phyloP scores from a whole-genome alignment of 2,888 invertebrate genomes.

The Tholera decimalis region DNA sequence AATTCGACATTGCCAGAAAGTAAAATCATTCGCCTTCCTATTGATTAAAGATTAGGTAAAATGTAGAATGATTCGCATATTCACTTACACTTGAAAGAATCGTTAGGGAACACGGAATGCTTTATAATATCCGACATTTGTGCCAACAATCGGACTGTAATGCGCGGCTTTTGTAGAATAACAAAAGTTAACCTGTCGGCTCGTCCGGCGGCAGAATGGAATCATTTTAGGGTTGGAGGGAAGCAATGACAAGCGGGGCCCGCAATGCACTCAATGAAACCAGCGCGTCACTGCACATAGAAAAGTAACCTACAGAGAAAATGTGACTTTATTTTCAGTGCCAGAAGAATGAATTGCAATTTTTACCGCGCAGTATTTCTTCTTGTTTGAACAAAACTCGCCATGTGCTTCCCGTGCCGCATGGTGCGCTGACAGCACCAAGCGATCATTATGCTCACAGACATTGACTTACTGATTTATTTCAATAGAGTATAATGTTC shows the following conservation, averaged over 20 bases:
- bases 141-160: slow-evolving; percentile 89
- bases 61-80: slow-evolving; percentile 45
- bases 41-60: slow-evolving; percentile 43
- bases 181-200: slow-evolving; percentile 91
- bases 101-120: slow-evolving; percentile 84
- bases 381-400: slow-evolving; percentile 76
- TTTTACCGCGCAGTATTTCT: slow-evolving; percentile 45
- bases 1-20: neutral
- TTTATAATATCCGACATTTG: slow-evolving; percentile 90
- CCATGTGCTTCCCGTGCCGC: slow-evolving; percentile 86
- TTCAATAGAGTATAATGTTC: slow-evolving; percentile 67
- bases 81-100: slow-evolving; percentile 76
- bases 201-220: slow-evolving; percentile 87
- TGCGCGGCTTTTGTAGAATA: slow-evolving; percentile 88
- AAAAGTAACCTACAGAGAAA: slow-evolving; percentile 41
- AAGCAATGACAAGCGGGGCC: slow-evolving; percentile 88
- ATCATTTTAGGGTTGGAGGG: slow-evolving; percentile 90
- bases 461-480: slow-evolving; percentile 84
- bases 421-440: slow-evolving; percentile 85
- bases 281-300: slow-evolving; percentile 59
- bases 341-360: slow-evolving; percentile 43
- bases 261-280: slow-evolving; percentile 81
- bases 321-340: slow-evolving; percentile 57
- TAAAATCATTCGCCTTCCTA: slow-evolving; percentile 20
- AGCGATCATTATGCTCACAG: slow-evolving; percentile 79